Evolutionary conservation across 2,888 invertebrate genomes (phyloP), one percentile per base, ranked within the genome.

Genomic region (Scaptodrosophila latifasciaeformis): DNA sequence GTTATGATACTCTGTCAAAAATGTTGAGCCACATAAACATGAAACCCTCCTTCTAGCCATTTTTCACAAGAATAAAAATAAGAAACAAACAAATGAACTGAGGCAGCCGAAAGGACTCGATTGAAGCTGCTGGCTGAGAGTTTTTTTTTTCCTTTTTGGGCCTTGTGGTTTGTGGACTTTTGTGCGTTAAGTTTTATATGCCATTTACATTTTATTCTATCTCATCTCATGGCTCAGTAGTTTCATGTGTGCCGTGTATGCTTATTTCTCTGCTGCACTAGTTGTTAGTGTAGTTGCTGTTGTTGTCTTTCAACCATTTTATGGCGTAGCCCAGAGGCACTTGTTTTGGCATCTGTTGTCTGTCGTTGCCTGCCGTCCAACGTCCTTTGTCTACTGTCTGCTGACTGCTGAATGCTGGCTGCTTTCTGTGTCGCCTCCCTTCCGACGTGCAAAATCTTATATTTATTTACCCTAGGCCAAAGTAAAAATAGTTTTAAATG

Each of bases 281-380:
- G 40, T 50, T 67, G 54, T 67, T 54, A 49, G 54, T 54, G 29
- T 40, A 52, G 51, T 45, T 59, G 50, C 43, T 31, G 15, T 59
- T 59, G 54, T 55, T 50, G 18, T 53, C 37, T 27, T 42, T 7
- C 54, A 66, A 51, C 4, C 37, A 15, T 17, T 40, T 10, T 9
- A 21, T 40, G 40, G 15, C 17, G 21, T n/a, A 21, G 19, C 19
- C 40, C 52, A 65, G 67, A 63, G 60, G 65, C 65, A 56, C 59
- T 66, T 75, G 71, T 71, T 75, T 59, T 54, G 63, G 76, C 72
- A 79, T 79, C 79, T 72, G 72, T 79, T 71, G 79, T 65, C 69
- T 31, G 12, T 12, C 12, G 49, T 59, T 49, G 42, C 30, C 42
- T 24, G 19, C 19, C 60, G 43, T 49, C 53, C 48, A 50, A 59